A percentile compares a stretch with the other conserved stretches of the same genome.
phyloP scores from a whole-genome alignment of 1,140 invertebrate species.

The Metopolophium dirhodum region DNA sequence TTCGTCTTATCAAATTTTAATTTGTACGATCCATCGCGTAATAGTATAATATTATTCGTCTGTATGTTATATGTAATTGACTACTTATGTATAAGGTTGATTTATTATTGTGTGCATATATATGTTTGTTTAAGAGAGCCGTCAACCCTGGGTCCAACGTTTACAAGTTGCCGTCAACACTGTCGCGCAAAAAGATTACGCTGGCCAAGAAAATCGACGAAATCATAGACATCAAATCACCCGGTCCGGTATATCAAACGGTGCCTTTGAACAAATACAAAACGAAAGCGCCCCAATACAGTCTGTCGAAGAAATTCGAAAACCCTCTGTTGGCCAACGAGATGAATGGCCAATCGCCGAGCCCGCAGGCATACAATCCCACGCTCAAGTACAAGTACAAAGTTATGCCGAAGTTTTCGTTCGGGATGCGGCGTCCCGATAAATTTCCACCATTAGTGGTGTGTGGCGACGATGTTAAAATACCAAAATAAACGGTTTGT shows the following conservation, averaged over 20 bases:
- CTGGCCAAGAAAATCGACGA: slow-evolving; percentile 18
- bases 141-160: neutral
- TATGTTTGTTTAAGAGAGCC: neutral
- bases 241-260: neutral
- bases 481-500: neutral
- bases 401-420: slow-evolving; percentile 22
- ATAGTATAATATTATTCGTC: neutral
- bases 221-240: neutral
- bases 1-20: neutral
- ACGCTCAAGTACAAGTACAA: neutral
- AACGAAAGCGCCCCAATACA: neutral
- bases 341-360: neutral
- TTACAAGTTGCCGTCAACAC: slow-evolving; percentile 32
- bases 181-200: neutral
- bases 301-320: neutral
- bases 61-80: neutral
- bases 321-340: neutral
- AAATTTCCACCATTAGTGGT: slow-evolving; percentile 23
- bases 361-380: slow-evolving; percentile 28
- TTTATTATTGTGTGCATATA: neutral
- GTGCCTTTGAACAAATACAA: slow-evolving; percentile 32
- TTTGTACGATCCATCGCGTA: too few relatives aligned
- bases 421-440: slow-evolving; percentile 18
- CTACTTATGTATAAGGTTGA: neutral
- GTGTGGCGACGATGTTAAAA: neutral